Evolutionary conservation across 2,113 vertebrate genomes (phyloP), one percentile per base, ranked within the genome.

Genomic region (Cavia porcellus): DNA sequence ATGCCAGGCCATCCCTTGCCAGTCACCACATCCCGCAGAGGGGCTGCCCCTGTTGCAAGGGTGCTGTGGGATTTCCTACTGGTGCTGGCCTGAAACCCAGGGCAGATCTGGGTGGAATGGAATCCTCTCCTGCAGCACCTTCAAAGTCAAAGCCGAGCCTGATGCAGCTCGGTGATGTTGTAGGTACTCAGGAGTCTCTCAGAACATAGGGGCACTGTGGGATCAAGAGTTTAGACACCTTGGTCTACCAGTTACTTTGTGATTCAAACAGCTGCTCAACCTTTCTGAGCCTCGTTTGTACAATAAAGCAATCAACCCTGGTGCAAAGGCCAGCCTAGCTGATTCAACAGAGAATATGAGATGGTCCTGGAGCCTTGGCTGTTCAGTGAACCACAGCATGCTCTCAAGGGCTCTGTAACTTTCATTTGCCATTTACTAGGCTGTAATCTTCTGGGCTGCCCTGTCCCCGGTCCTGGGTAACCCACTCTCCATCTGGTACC

Each of bases 401-500:
- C 74, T 91, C 79, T 81, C 59, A 93, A 80, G 62, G 85, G 70
- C 84, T 52, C 10, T 3, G 66, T 59, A 83, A 72, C 93, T 81
- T 93, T 93, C 96, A 91, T 79, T 91, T 86, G 84, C 64, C 91
- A 52, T 96, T 93, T 86, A 24, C 89, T 82, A 86, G 59, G 32
- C 77, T 91, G 68, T 89, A 96, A 92, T 90, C 91, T 96, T 94
- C 90, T 81, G 22, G 24, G 22, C 59, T 92, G 95, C 86, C 42
- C 92, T 86, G 45, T 45, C 83, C 91, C 83, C 94, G 81, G 52
- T 64, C 77, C 86, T 89, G 30, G 50, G 82, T 84, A 91, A 96
- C 94, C 61, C 90, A n/a, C 45, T 81, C 4, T 83, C 93, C 66
- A 86, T 98, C 85, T 97, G 94, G 82, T 97, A 94, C n/a, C 79